These are phyloP conservation scores for Furnarius figulus DNA, from an alignment of 2,113 vertebrate species.

Conservation along the genomic window DNA sequence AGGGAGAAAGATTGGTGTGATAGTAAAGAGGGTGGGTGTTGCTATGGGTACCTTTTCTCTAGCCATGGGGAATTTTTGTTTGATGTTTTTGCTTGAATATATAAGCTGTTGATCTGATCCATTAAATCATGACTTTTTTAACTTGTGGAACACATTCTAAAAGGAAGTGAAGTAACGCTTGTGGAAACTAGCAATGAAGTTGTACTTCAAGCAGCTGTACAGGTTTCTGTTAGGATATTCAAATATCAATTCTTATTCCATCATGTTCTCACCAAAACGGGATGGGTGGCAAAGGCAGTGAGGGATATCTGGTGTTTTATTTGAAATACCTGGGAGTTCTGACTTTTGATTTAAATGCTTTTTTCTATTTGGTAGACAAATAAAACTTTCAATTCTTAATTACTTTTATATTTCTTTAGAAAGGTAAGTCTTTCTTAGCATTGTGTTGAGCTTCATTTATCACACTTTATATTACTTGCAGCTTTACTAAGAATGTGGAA, in stretches of 20 bases:
- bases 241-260: not conserved
- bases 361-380: not conserved
- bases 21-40: not conserved
- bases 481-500: not conserved
- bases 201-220: not conserved
- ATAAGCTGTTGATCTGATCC: not conserved
- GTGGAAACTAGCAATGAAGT: not conserved
- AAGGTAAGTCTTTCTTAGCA: not conserved
- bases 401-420: not conserved
- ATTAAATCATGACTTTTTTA: not conserved
- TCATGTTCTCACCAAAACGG: accelerated
- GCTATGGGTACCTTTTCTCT: not conserved
- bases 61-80: not conserved
- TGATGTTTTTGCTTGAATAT: not conserved
- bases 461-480: not conserved
- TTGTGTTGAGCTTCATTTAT: not conserved
- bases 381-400: not conserved
- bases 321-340: not conserved
- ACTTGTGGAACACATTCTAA: not conserved
- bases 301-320: not conserved
- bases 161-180: not conserved
- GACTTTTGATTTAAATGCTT: not conserved
- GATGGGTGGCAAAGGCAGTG: not conserved
- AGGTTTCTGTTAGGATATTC: not conserved
- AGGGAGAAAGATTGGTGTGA: not conserved